Base-by-base conservation (phyloP, 53 echinoderm and acorn worm genomes). In the Mesocentrotus franciscanus region DNA sequence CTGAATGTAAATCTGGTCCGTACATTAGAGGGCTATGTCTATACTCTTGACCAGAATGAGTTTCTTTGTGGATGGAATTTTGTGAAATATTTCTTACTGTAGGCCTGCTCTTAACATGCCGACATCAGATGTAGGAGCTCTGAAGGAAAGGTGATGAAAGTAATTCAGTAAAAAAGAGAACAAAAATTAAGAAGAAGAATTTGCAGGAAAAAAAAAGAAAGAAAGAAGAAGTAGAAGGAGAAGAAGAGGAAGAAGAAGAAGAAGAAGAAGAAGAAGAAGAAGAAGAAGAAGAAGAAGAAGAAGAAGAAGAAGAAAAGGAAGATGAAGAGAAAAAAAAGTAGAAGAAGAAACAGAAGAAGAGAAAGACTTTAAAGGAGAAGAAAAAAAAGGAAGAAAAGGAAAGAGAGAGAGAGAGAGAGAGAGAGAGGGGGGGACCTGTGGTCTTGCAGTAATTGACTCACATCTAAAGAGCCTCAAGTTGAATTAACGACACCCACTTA, bases 401-500 rank as follows among this genome's bases (percentile, higher is more conserved):
- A 59, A 57, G 13, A 89, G 30, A 34, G 83, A 55, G 24, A 85
- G 10, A 85, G 58, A 56, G 56, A 85, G 87, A 87, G 10, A 16
- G 87, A 36, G 56, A 36, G 56, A 26, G 56, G 26, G 87, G 32
- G 26, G 11, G 4, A 12, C 2, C 60, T 32, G 90, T 90, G 90
- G 90, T 90, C 58, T 24, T 56, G 59, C 60, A 32, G 33, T 92
- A 93, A 93, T 93, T 76, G 78, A 72, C 27, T 56, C 93, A 26
- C 18, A 17, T 61, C n/a, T 62, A 35, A 90, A 92, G 49, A 93
- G 74, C 76, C 78, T 49, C 93, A 36, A 56, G 93, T 93, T 59
- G 93, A 93, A 93, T 93, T 93, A 93, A 75, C 93, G 72, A 93
- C 55, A 75, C 55, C 93, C 76, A 93, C 93, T 93, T 93, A 93